Base-by-base conservation (phyloP, 2,888 invertebrate species). In the Amiota mariae region DNA sequence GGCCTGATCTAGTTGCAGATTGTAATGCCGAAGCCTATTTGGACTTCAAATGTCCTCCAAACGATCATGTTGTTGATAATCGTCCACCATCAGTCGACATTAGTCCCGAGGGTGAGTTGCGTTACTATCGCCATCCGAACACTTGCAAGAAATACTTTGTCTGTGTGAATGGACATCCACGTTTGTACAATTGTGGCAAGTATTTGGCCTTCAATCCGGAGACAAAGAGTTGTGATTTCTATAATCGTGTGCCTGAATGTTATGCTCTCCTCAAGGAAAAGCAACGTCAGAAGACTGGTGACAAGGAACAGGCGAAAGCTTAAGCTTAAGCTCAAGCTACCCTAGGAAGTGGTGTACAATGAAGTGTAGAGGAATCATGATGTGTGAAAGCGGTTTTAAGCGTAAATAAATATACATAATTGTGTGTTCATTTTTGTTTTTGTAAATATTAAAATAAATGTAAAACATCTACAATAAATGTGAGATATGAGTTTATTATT, bases 141-240 rank as follows among this genome's bases (percentile, higher is more conserved):
- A 93, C 95, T 84, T 96, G 96, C 88, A 94, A 95, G 85, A 93
- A 93, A 78, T 97, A 95, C 87, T 96, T 94, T 90, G 91, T 96
- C 57, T 97, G 97, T 86, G 92, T 95, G 1, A 92, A 93, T 48
- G 93, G 93, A 24, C 93, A 92, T 77, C 97, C 97, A 0, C 92
- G 97, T 51, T 91, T 94, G 15, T 92, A 94, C 78, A 93, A 92
- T 78, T 97, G 97, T 86, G 95, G 95, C 9, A 93, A 93, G 72
- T 95, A 94, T 79, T 91, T 93, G 51, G 96, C 94, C 0, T 97
- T 95, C 89, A 96, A 96, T 86, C 94, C 94, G 9, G 88, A 93
- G 49, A 93, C 92, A 1, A 93, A 93, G 72, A 90, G 92, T 46
- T 97, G 97, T 82, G 95, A 96, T 73, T 89, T 87, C 78, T 88